These are phyloP conservation scores for Tupaia chinensis DNA, from an alignment of 2,113 vertebrate genomes.

Conservation along the genomic window DNA sequence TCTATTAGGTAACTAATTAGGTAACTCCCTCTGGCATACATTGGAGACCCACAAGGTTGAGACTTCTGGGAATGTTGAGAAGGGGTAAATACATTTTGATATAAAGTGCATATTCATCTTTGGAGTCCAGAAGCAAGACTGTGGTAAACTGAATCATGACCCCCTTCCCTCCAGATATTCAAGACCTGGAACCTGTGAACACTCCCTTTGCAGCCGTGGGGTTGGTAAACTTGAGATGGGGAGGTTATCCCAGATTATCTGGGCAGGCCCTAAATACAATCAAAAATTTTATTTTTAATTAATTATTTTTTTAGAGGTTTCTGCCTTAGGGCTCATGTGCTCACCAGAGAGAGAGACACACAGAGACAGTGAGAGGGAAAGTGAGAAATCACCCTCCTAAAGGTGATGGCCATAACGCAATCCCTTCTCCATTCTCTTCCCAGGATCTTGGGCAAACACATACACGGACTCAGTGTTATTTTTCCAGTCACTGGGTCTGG, in stretches of 20 bases:
- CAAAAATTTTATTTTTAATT: background rate
- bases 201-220: background rate
- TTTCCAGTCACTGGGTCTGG: too few species aligned
- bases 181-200: background rate
- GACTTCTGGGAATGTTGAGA: background rate
- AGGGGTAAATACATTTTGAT: background rate
- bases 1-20: background rate
- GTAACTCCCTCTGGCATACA: background rate
- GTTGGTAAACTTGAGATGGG: background rate
- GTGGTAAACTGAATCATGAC: background rate
- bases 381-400: too few species aligned
- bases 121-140: background rate
- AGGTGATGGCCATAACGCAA: too few species aligned
- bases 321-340: too few species aligned
- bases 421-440: too few species aligned
- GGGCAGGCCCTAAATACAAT: background rate
- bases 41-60: background rate
- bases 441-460: too few species aligned
- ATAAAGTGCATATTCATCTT: background rate
- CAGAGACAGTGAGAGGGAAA: too few species aligned
- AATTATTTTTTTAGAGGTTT: too few species aligned
- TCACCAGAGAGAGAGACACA: too few species aligned
- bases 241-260: background rate
- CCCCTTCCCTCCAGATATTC: background rate
- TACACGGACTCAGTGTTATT: too few species aligned